Percentiles rank a stretch among this genome's conserved stretches.
phyloP scores from a whole-genome alignment of 1,140 invertebrate species.

The Musca vetustissima region DNA sequence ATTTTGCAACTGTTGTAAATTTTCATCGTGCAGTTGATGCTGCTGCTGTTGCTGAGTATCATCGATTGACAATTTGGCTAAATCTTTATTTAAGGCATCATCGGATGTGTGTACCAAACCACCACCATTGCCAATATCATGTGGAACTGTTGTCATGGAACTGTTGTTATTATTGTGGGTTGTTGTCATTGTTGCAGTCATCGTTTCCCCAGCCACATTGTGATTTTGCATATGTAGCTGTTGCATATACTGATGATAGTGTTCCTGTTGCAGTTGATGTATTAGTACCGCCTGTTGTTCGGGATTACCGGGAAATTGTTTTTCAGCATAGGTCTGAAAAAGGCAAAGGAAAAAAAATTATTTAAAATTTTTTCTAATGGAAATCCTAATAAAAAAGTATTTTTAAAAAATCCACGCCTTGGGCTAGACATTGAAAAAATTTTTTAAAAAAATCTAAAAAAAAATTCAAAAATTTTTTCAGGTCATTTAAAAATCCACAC shows the following conservation, averaged over 20 bases:
- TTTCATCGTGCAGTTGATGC: constrained; percentile 13
- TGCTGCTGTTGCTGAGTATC: constrained; percentile 32
- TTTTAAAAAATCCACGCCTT: no score
- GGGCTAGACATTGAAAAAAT: no score
- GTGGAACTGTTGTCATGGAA: constrained; percentile 12
- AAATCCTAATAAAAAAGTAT: no score
- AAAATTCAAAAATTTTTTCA: no score
- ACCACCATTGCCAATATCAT: constrained; percentile 21
- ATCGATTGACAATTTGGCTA: constrained; percentile 27
- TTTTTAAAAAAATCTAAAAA: no score
- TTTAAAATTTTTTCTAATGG: no score
- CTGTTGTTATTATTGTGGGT: constrained; percentile 29
- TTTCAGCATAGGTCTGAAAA: constrained; percentile 79
- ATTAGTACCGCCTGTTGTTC: constrained; percentile 94
- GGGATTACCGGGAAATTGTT: constrained; percentile 88
- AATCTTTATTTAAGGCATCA: constrained; percentile 34
- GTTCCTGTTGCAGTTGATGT: constrained; percentile 91
- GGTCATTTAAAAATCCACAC: no score
- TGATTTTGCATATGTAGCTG: constrained; percentile 65
- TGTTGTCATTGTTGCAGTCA: not conserved
- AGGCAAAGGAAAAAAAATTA: not conserved
- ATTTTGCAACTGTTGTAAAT: constrained; percentile 26
- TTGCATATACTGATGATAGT: constrained; percentile 98
- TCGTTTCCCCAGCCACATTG: not conserved
- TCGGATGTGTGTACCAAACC: not conserved